Conservation (phyloP, 2,888 invertebrate species). For the Phyllotreta cruciferae region DNA sequence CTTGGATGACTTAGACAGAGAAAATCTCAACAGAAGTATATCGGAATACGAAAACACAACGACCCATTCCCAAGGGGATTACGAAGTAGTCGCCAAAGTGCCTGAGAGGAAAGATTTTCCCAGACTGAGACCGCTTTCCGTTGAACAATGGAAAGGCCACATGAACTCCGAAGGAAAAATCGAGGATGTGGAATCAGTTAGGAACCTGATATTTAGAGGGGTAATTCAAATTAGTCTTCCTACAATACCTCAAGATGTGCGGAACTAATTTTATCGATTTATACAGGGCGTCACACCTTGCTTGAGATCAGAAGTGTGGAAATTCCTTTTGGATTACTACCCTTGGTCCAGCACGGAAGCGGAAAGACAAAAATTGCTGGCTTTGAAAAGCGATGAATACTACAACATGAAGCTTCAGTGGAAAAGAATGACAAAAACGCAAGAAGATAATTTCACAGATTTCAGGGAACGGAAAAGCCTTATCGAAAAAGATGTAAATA, state of each 20-base stretch:
- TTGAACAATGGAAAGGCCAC: constrained; percentile 82
- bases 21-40: constrained; percentile 67
- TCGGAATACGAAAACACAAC: constrained; percentile 60
- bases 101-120: constrained; percentile 72
- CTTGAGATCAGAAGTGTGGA: constrained; percentile 89
- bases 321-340: constrained; percentile 88
- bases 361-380: constrained; percentile 73
- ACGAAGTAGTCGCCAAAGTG: constrained; percentile 73
- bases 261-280: background rate
- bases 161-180: constrained; percentile 84
- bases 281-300: constrained; percentile 78
- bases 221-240: constrained; percentile 63
- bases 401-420: constrained; percentile 97
- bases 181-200: constrained; percentile 77
- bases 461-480: constrained; percentile 90
- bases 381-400: constrained; percentile 83
- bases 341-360: constrained; percentile 81
- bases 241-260: background rate
- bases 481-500: constrained; percentile 96
- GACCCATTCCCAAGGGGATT: constrained; percentile 70
- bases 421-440: constrained; percentile 86
- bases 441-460: constrained; percentile 87
- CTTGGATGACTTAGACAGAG: constrained; percentile 70
- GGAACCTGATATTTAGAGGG: constrained; percentile 89
- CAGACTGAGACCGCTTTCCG: constrained; percentile 76